A percentile compares a stretch with the other conserved stretches of the same genome.
phyloP scores from a whole-genome alignment of 2,113 vertebrate species.

The Benthochromis sp. region DNA sequence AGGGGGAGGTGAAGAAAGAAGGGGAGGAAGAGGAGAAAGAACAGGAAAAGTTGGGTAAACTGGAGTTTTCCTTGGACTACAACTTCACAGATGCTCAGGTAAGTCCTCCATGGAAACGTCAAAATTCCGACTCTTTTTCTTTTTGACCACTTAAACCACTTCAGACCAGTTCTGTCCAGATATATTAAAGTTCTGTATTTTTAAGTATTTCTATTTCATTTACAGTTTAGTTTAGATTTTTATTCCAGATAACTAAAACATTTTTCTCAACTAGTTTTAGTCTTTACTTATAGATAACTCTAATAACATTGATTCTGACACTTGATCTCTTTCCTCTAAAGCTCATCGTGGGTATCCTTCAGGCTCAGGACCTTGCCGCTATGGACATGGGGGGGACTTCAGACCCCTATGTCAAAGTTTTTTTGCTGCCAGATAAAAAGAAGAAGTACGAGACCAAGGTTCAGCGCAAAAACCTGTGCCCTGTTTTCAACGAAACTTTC shows the following conservation, averaged over 20 bases:
- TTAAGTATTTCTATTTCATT: background rate
- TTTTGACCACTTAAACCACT: background rate
- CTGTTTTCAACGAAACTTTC: slow-evolving; percentile 85
- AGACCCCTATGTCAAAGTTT: slow-evolving; percentile 85
- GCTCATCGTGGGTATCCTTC: slow-evolving; percentile 84
- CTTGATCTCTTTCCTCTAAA: slow-evolving; percentile 28
- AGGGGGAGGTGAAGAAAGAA: slow-evolving; percentile 76
- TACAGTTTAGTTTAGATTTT: background rate
- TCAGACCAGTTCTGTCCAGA: background rate
- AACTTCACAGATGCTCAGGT: slow-evolving; percentile 84
- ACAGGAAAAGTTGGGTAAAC: slow-evolving; percentile 76
- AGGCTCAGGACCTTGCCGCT: slow-evolving; percentile 82
- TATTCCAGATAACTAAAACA: background rate
- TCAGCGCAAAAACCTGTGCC: slow-evolving; percentile 85
- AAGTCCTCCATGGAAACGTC: background rate
- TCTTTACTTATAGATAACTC: background rate
- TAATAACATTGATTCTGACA: background rate
- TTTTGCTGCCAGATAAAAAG: slow-evolving; percentile 84
- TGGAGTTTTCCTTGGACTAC: slow-evolving; percentile 85
- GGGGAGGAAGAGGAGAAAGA: slow-evolving; percentile 70
- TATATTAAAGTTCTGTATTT: background rate
- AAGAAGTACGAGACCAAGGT: slow-evolving; percentile 87
- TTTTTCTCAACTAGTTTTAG: background rate
- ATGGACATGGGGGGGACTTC: slow-evolving; percentile 88
- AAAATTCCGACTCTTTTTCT: background rate